A percentile compares a stretch with the other conserved stretches of the same genome.
Evolutionary conservation across 2,113 vertebrate species (phyloP).

Genomic region (human): DNA sequence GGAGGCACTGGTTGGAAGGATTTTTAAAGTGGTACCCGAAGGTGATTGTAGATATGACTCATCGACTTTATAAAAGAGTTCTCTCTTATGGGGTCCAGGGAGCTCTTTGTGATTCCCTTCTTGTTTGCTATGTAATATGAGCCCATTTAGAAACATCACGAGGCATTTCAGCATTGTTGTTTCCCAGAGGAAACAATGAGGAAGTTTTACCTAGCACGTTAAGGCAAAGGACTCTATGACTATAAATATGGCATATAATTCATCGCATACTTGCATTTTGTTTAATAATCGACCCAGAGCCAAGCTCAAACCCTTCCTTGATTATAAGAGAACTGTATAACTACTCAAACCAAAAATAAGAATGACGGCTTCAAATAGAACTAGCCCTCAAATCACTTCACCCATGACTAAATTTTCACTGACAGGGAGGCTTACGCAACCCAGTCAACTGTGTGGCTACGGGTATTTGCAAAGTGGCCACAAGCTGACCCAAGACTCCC

Average conservation of each 20-base stretch:
- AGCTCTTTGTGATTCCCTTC: background rate
- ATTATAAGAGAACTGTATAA: background rate
- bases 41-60: background rate
- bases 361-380: background rate
- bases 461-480: background rate
- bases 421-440: background rate
- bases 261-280: background rate
- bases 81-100: background rate
- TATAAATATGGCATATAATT: background rate
- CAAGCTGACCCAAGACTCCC: background rate
- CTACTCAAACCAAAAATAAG: background rate
- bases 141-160: background rate
- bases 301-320: background rate
- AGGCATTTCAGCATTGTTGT: background rate
- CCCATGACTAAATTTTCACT: background rate
- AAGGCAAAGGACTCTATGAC: background rate
- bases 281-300: background rate
- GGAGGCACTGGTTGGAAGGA: background rate
- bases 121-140: background rate
- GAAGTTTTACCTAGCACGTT: background rate
- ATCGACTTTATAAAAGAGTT: background rate
- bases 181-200: background rate
- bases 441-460: rapidly evolving
- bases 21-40: background rate
- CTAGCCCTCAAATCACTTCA: background rate